A percentile compares a stretch with the other conserved stretches of the same genome.
Evolutionary conservation across 2,113 vertebrate species (phyloP).

Genomic region (Epinephelus cyanopodus): DNA sequence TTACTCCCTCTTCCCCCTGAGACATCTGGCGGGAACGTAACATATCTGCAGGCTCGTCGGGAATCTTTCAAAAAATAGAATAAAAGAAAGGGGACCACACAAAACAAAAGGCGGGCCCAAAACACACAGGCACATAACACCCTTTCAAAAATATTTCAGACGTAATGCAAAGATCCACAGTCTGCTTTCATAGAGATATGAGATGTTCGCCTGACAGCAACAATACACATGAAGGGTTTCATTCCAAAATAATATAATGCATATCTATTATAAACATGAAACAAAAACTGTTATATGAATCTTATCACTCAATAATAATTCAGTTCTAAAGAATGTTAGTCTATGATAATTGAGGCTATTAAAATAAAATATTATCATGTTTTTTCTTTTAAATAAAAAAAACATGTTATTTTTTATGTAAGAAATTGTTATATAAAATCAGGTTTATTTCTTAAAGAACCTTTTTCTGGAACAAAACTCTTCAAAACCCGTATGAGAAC

Average conservation of each 20-base stretch:
- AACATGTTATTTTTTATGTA: neutral
- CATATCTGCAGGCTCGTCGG: no score
- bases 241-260: conserved; percentile 32
- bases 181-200: neutral
- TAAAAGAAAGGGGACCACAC: no score
- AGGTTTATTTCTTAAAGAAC: conserved; percentile 3
- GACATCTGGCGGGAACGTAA: no score
- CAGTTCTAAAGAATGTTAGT: conserved; percentile 21
- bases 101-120: no score
- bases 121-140: no score
- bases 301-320: conserved; percentile 32
- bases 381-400: neutral
- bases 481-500: conserved; percentile 66
- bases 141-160: neutral
- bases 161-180: neutral
- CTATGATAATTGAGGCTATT: conserved; percentile 12
- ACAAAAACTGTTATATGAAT: conserved; percentile 3
- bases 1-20: no score
- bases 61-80: no score
- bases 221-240: conserved; percentile 27
- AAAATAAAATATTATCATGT: conserved; percentile 28
- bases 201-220: conserved; percentile 31
- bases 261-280: conserved; percentile 12
- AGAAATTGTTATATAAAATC: conserved; percentile 24
- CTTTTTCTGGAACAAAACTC: conserved; percentile 53